phyloP scores from a whole-genome alignment of 2,797 vertebrate species.

The Euphonia xanthogaster region DNA sequence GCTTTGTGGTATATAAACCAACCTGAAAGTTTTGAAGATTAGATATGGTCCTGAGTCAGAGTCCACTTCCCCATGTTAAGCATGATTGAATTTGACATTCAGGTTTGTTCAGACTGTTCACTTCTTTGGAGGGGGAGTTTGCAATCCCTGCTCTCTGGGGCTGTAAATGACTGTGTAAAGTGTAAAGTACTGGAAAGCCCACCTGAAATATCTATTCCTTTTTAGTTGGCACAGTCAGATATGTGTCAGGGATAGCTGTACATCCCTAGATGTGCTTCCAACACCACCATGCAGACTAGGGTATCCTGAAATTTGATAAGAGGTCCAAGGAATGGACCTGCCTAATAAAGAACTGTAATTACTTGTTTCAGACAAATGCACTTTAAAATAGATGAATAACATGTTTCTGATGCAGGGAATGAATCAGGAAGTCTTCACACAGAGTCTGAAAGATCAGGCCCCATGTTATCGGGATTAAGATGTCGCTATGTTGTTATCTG shows the following conservation, averaged over 20 bases:
- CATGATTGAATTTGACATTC: background rate
- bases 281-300: fast-evolving
- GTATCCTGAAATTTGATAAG: background rate
- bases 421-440: background rate
- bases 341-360: background rate
- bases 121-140: background rate
- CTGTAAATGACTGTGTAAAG: background rate
- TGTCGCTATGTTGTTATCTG: background rate
- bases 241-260: background rate
- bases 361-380: background rate
- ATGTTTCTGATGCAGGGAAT: background rate
- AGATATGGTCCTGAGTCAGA: background rate
- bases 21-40: background rate
- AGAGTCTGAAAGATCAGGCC: background rate
- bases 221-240: background rate
- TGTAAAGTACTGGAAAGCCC: background rate
- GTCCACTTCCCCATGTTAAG: background rate
- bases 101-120: background rate
- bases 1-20: background rate
- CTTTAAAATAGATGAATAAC: background rate
- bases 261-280: background rate
- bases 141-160: background rate
- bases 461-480: background rate
- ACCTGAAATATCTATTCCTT: background rate
- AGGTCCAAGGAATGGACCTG: background rate